Conservation (phyloP, 2,797 vertebrate species). For the Pipistrellus kuhlii region DNA sequence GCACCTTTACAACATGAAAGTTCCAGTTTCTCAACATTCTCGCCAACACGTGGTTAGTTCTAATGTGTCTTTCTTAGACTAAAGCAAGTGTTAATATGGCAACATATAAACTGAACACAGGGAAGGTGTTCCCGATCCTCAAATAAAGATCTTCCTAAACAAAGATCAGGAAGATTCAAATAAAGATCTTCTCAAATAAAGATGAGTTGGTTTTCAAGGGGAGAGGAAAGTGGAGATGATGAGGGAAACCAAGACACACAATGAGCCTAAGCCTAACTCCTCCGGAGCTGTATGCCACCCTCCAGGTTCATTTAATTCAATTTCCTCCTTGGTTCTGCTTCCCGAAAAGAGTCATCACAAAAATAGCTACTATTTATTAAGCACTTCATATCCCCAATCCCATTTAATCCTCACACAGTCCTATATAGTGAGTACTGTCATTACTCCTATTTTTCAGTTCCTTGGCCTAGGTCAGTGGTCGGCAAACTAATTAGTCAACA, state of each 20-base stretch:
- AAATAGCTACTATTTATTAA: slow-evolving; percentile 53
- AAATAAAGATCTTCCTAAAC: background rate
- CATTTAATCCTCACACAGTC: background rate
- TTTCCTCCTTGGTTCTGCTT: background rate
- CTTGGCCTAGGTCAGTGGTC: background rate
- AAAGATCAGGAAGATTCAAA: background rate
- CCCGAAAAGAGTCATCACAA: slow-evolving; percentile 34
- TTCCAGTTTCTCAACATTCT: background rate
- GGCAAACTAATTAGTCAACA: too few species aligned
- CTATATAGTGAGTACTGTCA: background rate
- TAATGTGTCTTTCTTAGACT: background rate
- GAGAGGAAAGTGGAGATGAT: background rate
- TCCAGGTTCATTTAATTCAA: background rate
- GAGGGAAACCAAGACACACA: background rate
- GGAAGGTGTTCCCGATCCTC: background rate
- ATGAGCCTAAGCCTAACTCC: background rate
- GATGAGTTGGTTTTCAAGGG: background rate
- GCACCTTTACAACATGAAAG: background rate
- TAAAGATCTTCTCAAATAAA: background rate
- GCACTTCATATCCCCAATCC: slow-evolving; percentile 22
- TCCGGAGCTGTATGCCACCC: background rate
- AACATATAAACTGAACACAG: background rate
- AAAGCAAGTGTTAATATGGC: background rate
- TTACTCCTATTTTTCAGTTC: background rate
- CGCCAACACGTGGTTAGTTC: background rate